These are phyloP conservation scores for Ascidia mentula DNA, from an alignment of 23 tunicate species.

Conservation along the genomic window DNA sequence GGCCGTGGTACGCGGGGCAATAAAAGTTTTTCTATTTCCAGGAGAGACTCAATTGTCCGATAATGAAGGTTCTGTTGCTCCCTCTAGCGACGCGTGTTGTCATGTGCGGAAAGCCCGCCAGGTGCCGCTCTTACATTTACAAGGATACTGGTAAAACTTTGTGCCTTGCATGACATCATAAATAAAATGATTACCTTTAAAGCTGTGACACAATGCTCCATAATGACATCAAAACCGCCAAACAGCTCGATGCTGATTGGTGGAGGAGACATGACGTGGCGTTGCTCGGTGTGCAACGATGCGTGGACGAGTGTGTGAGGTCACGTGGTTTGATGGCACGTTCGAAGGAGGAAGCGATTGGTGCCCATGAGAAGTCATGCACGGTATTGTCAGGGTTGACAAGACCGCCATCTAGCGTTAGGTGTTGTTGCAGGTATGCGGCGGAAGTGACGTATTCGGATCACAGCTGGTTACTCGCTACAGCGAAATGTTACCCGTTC, in stretches of 20 bases:
- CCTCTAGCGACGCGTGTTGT: constrained; percentile 76
- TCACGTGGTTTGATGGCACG: constrained; percentile 46
- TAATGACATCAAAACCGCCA: not conserved
- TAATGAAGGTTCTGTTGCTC: constrained; percentile 20
- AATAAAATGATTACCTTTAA: not conserved
- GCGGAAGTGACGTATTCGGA: constrained; percentile 4
- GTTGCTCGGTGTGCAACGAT: constrained; percentile 42
- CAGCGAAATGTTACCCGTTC: constrained; percentile 75
- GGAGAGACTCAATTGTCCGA: not conserved
- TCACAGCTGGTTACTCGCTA: constrained; percentile 48
- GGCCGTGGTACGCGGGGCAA: not conserved
- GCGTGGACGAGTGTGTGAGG: constrained; percentile 60
- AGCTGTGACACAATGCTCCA: not conserved
- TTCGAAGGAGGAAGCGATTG: constrained; percentile 27
- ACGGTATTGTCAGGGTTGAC: constrained; percentile 26
- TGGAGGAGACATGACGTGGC: constrained; percentile 63
- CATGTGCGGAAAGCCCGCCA: constrained; percentile 49
- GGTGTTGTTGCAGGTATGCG: too few species aligned
- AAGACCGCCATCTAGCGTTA: not conserved
- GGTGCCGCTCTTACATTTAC: constrained; percentile 51
- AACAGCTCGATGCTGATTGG: constrained; percentile 52
- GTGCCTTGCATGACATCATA: not conserved
- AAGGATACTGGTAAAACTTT: constrained; percentile 53
- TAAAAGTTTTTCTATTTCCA: not conserved
- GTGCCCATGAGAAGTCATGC: constrained; percentile 71